phyloP scores from a whole-genome alignment of 2,888 invertebrate genomes.

The Drosophila gaucha region DNA sequence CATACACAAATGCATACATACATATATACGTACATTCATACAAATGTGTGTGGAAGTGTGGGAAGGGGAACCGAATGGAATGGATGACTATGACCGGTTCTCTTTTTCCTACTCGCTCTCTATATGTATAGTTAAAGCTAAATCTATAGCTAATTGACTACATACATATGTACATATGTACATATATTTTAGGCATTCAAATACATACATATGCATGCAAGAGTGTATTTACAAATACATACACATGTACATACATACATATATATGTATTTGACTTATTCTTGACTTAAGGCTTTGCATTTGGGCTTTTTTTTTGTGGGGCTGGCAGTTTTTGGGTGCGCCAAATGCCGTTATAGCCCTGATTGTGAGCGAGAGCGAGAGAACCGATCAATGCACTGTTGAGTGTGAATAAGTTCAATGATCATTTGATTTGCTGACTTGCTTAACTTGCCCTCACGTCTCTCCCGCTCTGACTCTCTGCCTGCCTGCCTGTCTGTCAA shows the following conservation, averaged over 20 bases:
- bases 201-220: neutral
- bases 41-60: neutral
- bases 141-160: constrained; percentile 15
- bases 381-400: constrained; percentile 60
- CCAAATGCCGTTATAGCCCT: constrained; percentile 62
- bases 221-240: neutral
- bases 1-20: too few relatives aligned
- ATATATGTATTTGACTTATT: constrained; percentile 33
- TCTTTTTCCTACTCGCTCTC: neutral
- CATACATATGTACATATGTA: neutral
- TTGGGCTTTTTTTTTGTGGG: neutral
- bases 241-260: neutral
- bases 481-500: constrained; percentile 1
- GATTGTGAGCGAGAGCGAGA: neutral
- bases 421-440: constrained; percentile 53
- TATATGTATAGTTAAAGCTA: constrained; percentile 20
- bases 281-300: constrained; percentile 12
- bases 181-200: neutral
- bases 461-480: neutral
- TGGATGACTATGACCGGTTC: constrained; percentile 54
- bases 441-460: neutral
- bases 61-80: constrained; percentile 9
- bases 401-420: constrained; percentile 52
- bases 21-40: too few relatives aligned
- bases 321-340: constrained; percentile 7